A percentile compares a stretch with the other conserved stretches of the same genome.
Evolutionary conservation across 1,140 invertebrate genomes (phyloP).

Genomic region (Rhyzopertha dominica): DNA sequence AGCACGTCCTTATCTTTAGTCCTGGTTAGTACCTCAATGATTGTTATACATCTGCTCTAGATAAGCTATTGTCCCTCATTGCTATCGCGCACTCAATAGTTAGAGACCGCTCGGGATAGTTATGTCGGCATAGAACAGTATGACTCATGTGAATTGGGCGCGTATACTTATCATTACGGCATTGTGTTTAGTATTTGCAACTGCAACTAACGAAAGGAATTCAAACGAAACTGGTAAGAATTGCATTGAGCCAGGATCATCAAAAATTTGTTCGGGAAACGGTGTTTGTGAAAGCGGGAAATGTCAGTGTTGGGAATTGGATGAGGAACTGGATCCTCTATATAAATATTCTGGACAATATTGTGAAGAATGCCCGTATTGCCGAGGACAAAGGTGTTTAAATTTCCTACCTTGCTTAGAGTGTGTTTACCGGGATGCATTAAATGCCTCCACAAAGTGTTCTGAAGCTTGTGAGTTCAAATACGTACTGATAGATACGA

Average conservation of each 20-base stretch:
- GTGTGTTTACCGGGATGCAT: not conserved
- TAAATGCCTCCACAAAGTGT: not conserved
- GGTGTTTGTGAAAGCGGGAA: constrained; percentile 1
- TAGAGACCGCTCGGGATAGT: too few species aligned
- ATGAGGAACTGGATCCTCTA: not conserved
- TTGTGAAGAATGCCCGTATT: constrained; percentile 15
- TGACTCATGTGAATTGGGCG: too few species aligned
- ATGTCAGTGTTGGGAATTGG: not conserved
- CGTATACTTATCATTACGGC: too few species aligned
- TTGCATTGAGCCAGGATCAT: constrained; percentile 7
- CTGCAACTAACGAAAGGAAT: too few species aligned
- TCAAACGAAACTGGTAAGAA: not conserved
- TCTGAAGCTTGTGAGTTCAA: not conserved
- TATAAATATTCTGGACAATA: constrained; percentile 10
- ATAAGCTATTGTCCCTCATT: too few species aligned
- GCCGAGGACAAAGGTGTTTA: constrained; percentile 1
- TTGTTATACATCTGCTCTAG: too few species aligned
- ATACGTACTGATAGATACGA: not conserved
- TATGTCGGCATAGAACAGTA: too few species aligned
- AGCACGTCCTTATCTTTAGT: too few species aligned
- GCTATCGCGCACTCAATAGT: too few species aligned
- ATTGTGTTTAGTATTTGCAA: too few species aligned
- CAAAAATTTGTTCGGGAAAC: constrained; percentile 5
- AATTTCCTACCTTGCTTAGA: constrained; percentile 4
- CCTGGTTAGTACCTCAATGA: too few species aligned